Base-by-base conservation (phyloP, 2,113 vertebrate species). In the Pelecanus crispus region DNA sequence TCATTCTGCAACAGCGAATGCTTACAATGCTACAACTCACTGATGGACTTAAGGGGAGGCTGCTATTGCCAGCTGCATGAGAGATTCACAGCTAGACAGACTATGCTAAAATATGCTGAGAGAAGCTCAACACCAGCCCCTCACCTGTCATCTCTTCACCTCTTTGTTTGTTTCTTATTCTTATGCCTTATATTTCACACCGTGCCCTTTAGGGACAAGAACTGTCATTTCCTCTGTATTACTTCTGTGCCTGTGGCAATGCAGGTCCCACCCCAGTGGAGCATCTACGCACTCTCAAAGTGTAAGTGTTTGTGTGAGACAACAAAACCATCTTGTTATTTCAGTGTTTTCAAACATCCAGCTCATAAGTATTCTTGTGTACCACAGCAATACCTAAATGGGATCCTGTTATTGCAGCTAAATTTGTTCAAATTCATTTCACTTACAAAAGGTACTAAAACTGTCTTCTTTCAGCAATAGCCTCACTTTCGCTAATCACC, bases 41-140 rank as follows among this genome's bases (percentile, higher is more conserved):
- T 0, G 5, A 47, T 0, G 26, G 89, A 85, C 67, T 77, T 77
- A 50, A 31, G 28, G 71, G 42, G 74, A 55, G 17, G 84, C 84
- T 94, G 88, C 78, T 92, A 20, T 84, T 4, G 0, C 81, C 78
- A 87, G 81, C 55, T 94, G 86, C 66, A 58, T 55, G 62, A 86
- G 63, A 78, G 17, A 73, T 90, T 93, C 94, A 90, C 92, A 92
- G 86, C 83, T 84, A 91, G 40, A 38, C 91, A 94, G 91, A 72
- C 92, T 42, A 16, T 50, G 81, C 81, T 95, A 89, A 97, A 94
- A 94, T 81, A 96, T 70, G 36, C 81, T 58, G 70, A 92, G 74
- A 94, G 86, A 71, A 90, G 49, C 52, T 85, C 73, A 79, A 75
- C 84, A 87, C 19, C 29, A 87, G n/a, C 73, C 45, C 49, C n/a